Percentiles rank a stretch among this genome's conserved stretches.
These are phyloP conservation scores for Cryptocephalus primarius DNA, from an alignment of 2,888 invertebrate genomes.

Conservation along the genomic window DNA sequence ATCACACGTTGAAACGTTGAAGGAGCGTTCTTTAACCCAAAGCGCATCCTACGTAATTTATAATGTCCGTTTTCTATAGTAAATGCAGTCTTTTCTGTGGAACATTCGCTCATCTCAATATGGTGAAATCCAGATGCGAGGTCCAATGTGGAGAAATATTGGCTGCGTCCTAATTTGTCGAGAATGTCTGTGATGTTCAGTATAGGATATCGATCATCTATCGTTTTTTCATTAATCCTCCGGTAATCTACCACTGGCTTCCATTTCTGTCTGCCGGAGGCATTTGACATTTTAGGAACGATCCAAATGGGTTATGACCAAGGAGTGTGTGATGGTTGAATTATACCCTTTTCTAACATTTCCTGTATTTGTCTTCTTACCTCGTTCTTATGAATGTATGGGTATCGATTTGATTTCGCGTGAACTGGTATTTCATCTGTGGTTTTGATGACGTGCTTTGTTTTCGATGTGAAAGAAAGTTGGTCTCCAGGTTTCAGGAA, in stretches of 20 bases:
- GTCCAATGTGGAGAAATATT: too few species aligned
- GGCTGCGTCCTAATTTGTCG: too few species aligned
- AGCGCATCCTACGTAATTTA: conserved; percentile 24
- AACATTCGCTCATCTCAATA: conserved; percentile 7
- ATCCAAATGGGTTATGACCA: conserved; percentile 10
- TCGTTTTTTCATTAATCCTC: conserved; percentile 15
- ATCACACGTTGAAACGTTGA: conserved; percentile 7
- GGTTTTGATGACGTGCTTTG: too few species aligned
- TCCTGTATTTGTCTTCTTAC: conserved; percentile 14
- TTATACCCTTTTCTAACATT: conserved; percentile 13
- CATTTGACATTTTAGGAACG: conserved; percentile 13
- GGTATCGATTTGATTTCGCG: conserved; percentile 15
- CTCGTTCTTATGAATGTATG: conserved; percentile 16
- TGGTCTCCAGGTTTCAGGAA: background rate
- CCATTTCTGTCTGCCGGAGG: conserved; percentile 14
- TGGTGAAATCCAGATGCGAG: too few species aligned
- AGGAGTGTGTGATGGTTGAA: conserved; percentile 10
- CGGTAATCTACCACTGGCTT: conserved; percentile 14
- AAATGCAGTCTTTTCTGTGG: conserved; percentile 7
- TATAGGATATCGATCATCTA: conserved; percentile 15
- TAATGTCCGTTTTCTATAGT: conserved; percentile 5
- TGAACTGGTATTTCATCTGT: conserved; percentile 12
- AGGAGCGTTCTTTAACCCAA: conserved; percentile 1
- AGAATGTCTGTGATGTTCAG: conserved; percentile 11
- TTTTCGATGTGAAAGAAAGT: conserved; percentile 17